phyloP scores from a whole-genome alignment of 2,888 invertebrate species.

The Troilus luridus region DNA sequence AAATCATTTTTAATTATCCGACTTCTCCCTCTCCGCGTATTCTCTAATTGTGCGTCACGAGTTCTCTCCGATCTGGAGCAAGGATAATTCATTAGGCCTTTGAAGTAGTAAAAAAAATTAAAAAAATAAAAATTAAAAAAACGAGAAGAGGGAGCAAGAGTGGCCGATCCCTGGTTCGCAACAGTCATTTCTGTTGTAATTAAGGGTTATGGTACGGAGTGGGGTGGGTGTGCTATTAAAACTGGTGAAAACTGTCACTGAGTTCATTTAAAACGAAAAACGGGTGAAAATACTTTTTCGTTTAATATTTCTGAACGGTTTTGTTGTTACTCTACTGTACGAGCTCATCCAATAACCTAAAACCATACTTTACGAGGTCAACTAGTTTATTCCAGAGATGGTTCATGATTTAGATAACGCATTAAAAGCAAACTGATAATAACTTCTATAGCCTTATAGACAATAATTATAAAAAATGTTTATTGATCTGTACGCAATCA shows the following conservation, averaged over 20 bases:
- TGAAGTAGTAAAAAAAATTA: background rate
- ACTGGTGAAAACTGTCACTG: background rate
- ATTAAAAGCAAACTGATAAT: too few species aligned
- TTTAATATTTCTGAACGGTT: background rate
- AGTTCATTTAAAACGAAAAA: constrained; percentile 6
- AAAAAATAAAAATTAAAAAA: constrained; percentile 23
- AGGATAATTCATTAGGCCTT: background rate
- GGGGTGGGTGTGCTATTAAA: background rate
- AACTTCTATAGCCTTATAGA: too few species aligned
- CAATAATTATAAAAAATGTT: too few species aligned
- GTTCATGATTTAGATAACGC: too few species aligned
- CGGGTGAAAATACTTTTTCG: background rate
- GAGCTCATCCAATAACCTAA: too few species aligned
- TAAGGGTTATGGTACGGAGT: background rate
- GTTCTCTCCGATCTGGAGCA: constrained; percentile 1
- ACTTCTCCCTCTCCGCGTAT: background rate
- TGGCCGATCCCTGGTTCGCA: constrained; percentile 17
- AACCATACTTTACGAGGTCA: too few species aligned
- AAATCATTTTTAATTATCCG: constrained; percentile 48
- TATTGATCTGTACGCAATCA: too few species aligned
- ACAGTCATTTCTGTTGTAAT: background rate
- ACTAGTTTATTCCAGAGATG: too few species aligned
- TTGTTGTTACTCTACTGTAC: background rate
- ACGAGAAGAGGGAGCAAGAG: background rate
- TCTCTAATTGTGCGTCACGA: constrained; percentile 46